A percentile compares a stretch with the other conserved stretches of the same genome.
Conservation (phyloP, 2,888 invertebrate species). For the Synanthedon vespiformis region DNA sequence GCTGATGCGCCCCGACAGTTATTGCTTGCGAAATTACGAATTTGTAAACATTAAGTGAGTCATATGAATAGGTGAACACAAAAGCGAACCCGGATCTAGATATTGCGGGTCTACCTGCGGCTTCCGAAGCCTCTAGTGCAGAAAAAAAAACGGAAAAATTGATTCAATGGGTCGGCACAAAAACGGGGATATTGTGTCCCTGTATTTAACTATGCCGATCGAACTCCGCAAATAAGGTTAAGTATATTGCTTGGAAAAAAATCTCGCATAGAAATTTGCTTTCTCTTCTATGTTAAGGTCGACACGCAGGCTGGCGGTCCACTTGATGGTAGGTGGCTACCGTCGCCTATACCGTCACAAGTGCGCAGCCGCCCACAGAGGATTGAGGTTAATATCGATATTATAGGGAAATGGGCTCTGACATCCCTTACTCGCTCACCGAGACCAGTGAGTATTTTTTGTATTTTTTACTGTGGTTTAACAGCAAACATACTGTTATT, state of each 20-base stretch:
- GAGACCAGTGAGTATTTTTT: no score
- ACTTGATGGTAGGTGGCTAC: no score
- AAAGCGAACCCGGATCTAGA: conserved; percentile 60
- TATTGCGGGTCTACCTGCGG: conserved; percentile 56
- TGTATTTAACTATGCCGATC: conserved; percentile 57
- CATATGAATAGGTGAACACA: conserved; percentile 42
- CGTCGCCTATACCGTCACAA: no score
- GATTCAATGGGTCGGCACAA: conserved; percentile 54
- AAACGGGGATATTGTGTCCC: conserved; percentile 51
- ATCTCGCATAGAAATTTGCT: no score
- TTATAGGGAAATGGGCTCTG: no score
- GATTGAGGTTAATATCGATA: no score
- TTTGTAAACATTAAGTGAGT: conserved; percentile 60
- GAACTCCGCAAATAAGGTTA: conserved; percentile 57
- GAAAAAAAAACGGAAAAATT: conserved; percentile 47
- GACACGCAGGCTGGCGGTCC: no score
- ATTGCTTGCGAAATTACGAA: conserved; percentile 58
- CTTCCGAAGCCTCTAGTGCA: conserved; percentile 58
- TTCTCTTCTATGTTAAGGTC: no score
- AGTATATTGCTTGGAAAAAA: conserved; percentile 42
- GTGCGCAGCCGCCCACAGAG: no score
- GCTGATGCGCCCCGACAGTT: conserved; percentile 60
- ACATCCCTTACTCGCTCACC: no score
- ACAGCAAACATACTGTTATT: no score
- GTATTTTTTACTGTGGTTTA: no score